Percentiles rank a stretch among this genome's conserved stretches.
These are phyloP conservation scores for Odontocerum albicorne DNA, from an alignment of 2,888 invertebrate species.

Conservation along the genomic window DNA sequence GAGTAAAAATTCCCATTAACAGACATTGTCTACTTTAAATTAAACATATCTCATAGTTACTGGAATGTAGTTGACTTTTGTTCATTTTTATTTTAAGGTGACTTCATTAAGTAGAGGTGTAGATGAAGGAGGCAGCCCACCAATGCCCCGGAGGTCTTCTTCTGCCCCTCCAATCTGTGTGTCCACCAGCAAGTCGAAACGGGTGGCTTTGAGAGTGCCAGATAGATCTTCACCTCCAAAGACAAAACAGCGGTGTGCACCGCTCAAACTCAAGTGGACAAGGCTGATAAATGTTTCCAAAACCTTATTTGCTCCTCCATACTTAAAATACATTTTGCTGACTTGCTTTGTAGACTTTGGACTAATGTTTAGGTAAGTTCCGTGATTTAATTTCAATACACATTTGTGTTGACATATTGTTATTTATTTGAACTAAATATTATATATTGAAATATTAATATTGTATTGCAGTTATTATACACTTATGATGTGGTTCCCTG, in stretches of 20 bases:
- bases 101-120: constrained; percentile 41
- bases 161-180: constrained; percentile 9
- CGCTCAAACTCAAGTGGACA: constrained; percentile 1
- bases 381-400: too few species aligned
- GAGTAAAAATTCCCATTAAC: too few species aligned
- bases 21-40: too few species aligned
- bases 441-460: too few species aligned
- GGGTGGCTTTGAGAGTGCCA: background rate
- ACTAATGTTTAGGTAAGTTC: constrained; percentile 61
- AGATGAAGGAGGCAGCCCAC: constrained; percentile 7
- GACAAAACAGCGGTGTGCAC: constrained; percentile 3
- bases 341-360: constrained; percentile 64
- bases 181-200: background rate
- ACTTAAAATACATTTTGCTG: constrained; percentile 54
- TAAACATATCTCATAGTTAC: too few species aligned
- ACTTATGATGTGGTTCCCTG: constrained; percentile 71
- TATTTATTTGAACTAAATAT: too few species aligned
- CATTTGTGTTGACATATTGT: too few species aligned
- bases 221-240: constrained; percentile 3
- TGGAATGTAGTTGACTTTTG: too few species aligned
- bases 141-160: constrained; percentile 1
- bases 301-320: constrained; percentile 56
- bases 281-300: constrained; percentile 1
- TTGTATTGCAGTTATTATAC: constrained; percentile 57
- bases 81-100: constrained; percentile 24